Evolutionary conservation across 2,113 vertebrate genomes (phyloP), one percentile per base, ranked within the genome.

Genomic region (Diadophis punctatus): DNA sequence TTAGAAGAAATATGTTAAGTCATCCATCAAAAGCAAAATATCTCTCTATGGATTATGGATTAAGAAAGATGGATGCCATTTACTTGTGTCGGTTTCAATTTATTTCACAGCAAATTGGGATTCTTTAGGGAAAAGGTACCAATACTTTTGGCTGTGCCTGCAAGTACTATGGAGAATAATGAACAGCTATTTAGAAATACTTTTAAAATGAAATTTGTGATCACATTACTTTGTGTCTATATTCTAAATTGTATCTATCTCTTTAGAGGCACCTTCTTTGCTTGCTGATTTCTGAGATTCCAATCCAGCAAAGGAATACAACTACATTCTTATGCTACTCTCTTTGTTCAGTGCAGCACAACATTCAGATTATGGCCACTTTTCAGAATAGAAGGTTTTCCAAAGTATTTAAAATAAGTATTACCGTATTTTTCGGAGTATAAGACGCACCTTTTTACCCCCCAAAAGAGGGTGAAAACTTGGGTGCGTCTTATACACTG

Each of bases 371-470:
- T 94, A 93, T 92, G 93, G 93, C 58, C 93, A 97, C 95, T 95
- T 97, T 96, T 91, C 94, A 95, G 95, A 96, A 96, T 93, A 97
- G 94, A 95, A 94, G 96, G 97, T 97, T 98, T 97, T 96, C 95
- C 97, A 96, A 95, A 97, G 95, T 97, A 96, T 97, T 98, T 98
- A 97, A 74, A 74, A 34, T 68, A 74, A 74, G n/a, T 34, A 34
- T 74, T 34, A n/a, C n/a, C n/a, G n/a, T n/a, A n/a, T n/a, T n/a
- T n/a, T n/a, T n/a, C n/a, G n/a, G n/a, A n/a, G n/a, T n/a, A n/a
- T n/a, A n/a, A n/a, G n/a, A n/a, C n/a, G n/a, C n/a, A n/a, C n/a
- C n/a, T n/a, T n/a, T n/a, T n/a, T n/a, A n/a, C n/a, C n/a, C n/a
- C n/a, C n/a, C n/a, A n/a, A n/a, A n/a, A n/a, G n/a, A n/a, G n/a